These are phyloP conservation scores for Eueides isabella DNA, from an alignment of 1,140 invertebrate genomes.

Conservation along the genomic window DNA sequence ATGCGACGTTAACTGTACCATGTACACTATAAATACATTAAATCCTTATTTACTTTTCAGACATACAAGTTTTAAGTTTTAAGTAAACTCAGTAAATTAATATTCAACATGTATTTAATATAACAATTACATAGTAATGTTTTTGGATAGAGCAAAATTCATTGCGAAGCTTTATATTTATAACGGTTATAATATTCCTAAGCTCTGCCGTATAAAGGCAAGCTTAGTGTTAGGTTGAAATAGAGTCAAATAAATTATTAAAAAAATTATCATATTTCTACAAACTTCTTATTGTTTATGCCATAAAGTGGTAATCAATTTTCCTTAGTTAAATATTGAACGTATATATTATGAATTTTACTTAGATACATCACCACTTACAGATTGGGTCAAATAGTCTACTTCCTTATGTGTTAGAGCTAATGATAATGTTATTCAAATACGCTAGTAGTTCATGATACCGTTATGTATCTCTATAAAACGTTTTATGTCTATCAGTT, in stretches of 20 bases:
- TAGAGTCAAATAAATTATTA: too few relatives aligned
- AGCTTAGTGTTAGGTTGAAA: too few relatives aligned
- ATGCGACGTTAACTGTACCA: not conserved
- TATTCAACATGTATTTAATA: not conserved
- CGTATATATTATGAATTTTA: not conserved
- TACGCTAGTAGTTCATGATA: conserved; percentile 18
- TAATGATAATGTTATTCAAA: conserved; percentile 10
- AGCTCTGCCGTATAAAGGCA: too few relatives aligned
- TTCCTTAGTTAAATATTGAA: too few relatives aligned
- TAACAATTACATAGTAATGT: not conserved
- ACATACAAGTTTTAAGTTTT: not conserved
- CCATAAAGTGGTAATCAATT: too few relatives aligned
- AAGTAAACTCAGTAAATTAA: not conserved
- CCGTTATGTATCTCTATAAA: conserved; percentile 16
- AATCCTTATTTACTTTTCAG: not conserved
- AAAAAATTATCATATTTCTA: too few relatives aligned
- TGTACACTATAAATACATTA: not conserved
- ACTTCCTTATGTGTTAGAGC: not conserved
- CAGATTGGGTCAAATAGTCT: not conserved
- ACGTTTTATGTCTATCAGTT: conserved; percentile 1
- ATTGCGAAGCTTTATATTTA: too few relatives aligned
- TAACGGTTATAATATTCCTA: too few relatives aligned
- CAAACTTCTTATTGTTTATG: too few relatives aligned
- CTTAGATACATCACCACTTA: not conserved
- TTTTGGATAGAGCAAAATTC: not conserved